These are phyloP conservation scores for Drosophila affinis DNA, from an alignment of 2,888 invertebrate genomes.

Conservation along the genomic window DNA sequence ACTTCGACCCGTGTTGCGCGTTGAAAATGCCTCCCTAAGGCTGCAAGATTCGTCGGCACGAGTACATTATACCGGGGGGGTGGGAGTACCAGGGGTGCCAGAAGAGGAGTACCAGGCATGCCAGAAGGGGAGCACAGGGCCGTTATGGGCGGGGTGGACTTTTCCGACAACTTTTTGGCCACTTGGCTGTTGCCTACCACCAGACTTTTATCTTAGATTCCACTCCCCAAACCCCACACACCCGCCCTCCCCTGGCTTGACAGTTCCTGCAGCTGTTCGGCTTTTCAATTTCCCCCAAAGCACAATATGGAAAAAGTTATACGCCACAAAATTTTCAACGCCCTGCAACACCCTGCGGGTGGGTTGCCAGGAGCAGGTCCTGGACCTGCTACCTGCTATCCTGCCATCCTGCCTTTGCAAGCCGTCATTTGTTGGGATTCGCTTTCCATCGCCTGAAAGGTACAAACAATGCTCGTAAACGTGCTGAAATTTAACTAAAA, in stretches of 20 bases:
- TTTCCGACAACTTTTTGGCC: background rate
- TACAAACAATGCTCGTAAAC: constrained; percentile 37
- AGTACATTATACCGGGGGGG: background rate
- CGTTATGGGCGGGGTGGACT: background rate
- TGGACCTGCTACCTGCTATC: background rate
- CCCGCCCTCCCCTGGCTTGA: no score
- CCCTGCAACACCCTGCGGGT: constrained; percentile 7
- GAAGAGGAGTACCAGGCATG: no score
- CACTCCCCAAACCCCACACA: background rate
- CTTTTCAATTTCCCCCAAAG: constrained; percentile 45
- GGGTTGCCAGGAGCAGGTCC: background rate
- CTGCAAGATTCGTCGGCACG: background rate
- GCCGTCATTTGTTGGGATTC: constrained; percentile 21
- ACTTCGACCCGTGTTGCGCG: no score
- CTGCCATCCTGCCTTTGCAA: background rate
- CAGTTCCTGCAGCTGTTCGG: constrained; percentile 41
- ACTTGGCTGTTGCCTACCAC: background rate
- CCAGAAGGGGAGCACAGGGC: background rate
- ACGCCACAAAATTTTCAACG: constrained; percentile 50
- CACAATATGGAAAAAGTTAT: constrained; percentile 65
- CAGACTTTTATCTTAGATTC: background rate
- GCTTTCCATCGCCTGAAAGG: constrained; percentile 6
- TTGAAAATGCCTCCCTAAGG: no score
- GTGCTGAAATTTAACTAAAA: constrained; percentile 52
- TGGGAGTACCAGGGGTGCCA: no score